These are phyloP conservation scores for Centroberyx gerrardi DNA, from an alignment of 2,797 vertebrate species.

Conservation along the genomic window DNA sequence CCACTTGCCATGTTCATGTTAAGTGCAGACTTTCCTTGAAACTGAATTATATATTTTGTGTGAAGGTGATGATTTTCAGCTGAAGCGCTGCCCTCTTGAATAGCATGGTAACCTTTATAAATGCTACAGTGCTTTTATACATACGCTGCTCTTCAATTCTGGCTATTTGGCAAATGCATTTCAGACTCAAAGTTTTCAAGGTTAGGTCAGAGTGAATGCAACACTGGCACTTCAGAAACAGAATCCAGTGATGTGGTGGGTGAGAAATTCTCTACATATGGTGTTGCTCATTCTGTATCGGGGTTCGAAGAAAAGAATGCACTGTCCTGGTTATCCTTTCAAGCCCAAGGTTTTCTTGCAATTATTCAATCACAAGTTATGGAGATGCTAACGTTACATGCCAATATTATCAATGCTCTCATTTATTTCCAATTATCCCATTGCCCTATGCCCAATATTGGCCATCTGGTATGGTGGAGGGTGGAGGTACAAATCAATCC, in stretches of 20 bases:
- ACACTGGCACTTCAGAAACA: conserved; percentile 21
- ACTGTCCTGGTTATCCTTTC: conserved; percentile 40
- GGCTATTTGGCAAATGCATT: not conserved
- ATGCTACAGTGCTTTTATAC: conserved; percentile 3
- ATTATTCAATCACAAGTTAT: conserved; percentile 39
- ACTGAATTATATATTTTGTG: not conserved
- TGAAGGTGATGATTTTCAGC: conserved; percentile 10
- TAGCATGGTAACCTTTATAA: conserved; percentile 18
- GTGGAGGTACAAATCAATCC: conserved; percentile 51
- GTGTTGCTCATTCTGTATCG: not conserved
- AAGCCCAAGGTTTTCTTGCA: conserved; percentile 43
- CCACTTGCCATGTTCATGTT: conserved; percentile 13
- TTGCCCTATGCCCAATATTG: conserved; percentile 62
- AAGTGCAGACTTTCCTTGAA: conserved; percentile 3
- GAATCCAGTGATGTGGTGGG: conserved; percentile 3
- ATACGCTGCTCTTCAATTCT: not conserved
- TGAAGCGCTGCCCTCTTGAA: not conserved
- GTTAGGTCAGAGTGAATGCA: conserved; percentile 11
- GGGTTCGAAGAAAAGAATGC: not conserved
- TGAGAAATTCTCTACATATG: not conserved
- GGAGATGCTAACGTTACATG: not conserved
- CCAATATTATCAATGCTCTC: conserved; percentile 68
- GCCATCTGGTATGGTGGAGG: conserved; percentile 55
- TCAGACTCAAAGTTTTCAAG: not conserved
- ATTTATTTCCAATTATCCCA: conserved; percentile 70